Evolutionary conservation across 2,888 invertebrate species (phyloP).

Genomic region (Habroteleia sp.): DNA sequence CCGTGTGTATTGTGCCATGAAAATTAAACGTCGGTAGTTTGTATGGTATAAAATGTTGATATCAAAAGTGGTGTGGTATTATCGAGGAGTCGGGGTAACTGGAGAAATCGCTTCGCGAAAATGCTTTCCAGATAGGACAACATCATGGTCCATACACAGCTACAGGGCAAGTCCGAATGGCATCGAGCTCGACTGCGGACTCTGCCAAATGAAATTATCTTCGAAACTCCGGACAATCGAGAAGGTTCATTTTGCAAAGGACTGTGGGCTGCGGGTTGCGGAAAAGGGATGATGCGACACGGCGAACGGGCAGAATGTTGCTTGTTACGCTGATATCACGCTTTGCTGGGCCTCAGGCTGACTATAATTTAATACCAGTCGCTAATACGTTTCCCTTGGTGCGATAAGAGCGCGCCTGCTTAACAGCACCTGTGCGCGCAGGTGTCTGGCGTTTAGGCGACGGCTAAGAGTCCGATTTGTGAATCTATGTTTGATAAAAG

Average conservation of each 20-base stretch:
- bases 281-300: constrained; percentile 65
- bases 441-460: constrained; percentile 50
- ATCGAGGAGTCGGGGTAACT: constrained; percentile 43
- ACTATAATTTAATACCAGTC: constrained; percentile 77
- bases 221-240: constrained; percentile 72
- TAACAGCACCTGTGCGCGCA: constrained; percentile 61
- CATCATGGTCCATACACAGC: constrained; percentile 61
- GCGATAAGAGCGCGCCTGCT: constrained; percentile 69
- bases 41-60: constrained; percentile 34
- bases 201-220: constrained; percentile 78
- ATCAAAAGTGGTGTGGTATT: constrained; percentile 36
- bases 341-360: constrained; percentile 71
- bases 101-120: constrained; percentile 51
- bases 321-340: constrained; percentile 72
- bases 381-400: constrained; percentile 74
- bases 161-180: constrained; percentile 61
- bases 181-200: constrained; percentile 59
- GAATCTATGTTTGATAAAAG: constrained; percentile 47
- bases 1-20: constrained; percentile 3
- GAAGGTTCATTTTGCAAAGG: constrained; percentile 70
- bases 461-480: constrained; percentile 36
- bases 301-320: constrained; percentile 65
- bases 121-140: constrained; percentile 57
- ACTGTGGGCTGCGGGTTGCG: constrained; percentile 48
- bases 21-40: constrained; percentile 27